Evolutionary conservation across 2,888 invertebrate species (phyloP).

Genomic region (Rapana venosa): DNA sequence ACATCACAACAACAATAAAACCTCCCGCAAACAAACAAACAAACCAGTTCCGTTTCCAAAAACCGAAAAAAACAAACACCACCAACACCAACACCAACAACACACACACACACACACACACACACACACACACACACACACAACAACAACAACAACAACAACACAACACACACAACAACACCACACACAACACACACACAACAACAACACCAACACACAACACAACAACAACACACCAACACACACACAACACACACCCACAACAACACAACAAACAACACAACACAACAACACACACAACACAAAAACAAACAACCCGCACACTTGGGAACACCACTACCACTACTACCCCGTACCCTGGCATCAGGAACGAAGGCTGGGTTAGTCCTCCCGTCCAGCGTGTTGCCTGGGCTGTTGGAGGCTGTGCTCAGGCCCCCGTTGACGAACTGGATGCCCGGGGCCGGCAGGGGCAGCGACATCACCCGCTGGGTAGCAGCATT

Average conservation of each 20-base stretch:
- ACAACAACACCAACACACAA: background rate
- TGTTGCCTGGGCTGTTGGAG: constrained; percentile 34
- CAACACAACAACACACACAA: background rate
- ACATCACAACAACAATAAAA: background rate
- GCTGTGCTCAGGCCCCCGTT: constrained; percentile 20
- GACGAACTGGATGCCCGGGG: constrained; percentile 35
- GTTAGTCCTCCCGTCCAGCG: constrained; percentile 37
- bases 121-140: background rate
- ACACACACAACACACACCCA: background rate
- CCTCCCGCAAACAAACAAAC: background rate
- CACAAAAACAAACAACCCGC: background rate
- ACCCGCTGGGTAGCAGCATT: background rate
- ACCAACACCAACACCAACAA: background rate
- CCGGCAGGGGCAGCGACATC: background rate
- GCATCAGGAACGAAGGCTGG: constrained; percentile 35
- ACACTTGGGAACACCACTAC: background rate
- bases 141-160: background rate
- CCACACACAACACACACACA: background rate
- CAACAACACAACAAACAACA: background rate
- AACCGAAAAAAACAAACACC: too few relatives aligned
- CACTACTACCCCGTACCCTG: background rate
- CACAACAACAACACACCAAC: background rate
- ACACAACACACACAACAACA: background rate
- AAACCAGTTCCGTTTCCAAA: too few relatives aligned
- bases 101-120: background rate